These are phyloP conservation scores for Chloropsis hardwickii DNA, from an alignment of 2,113 vertebrate genomes.

Conservation along the genomic window DNA sequence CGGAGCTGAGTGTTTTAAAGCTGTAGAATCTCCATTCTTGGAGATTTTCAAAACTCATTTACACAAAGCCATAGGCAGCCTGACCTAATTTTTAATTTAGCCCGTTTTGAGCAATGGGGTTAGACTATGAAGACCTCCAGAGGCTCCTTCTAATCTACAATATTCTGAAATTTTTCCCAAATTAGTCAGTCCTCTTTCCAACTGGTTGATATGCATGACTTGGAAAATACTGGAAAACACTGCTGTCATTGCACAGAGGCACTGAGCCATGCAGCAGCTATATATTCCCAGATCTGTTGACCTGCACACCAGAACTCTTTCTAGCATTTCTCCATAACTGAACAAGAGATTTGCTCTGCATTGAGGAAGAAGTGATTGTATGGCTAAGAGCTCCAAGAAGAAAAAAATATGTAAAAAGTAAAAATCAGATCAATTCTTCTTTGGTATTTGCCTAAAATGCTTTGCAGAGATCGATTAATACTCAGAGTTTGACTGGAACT, in stretches of 20 bases:
- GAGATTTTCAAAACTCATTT: not conserved
- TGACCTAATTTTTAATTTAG: constrained; percentile 15
- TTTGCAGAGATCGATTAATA: not conserved
- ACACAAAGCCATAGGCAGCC: not conserved
- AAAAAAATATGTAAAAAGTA: not conserved
- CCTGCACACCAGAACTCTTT: not conserved
- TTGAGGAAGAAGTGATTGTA: not conserved
- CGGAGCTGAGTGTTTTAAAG: not conserved
- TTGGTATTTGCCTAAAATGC: not conserved
- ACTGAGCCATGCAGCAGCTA: constrained; percentile 23
- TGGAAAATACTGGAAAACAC: constrained; percentile 11
- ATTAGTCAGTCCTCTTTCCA: not conserved
- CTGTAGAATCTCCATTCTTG: not conserved
- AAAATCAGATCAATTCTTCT: not conserved
- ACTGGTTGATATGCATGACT: constrained; percentile 21
- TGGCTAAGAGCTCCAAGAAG: not conserved
- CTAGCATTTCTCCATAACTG: not conserved
- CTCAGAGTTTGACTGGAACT: not conserved
- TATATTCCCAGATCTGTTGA: not conserved
- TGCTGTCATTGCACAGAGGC: constrained; percentile 16
- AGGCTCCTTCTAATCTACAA: not conserved
- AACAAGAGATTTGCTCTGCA: not conserved
- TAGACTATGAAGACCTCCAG: not conserved
- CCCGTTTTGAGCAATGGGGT: not conserved
- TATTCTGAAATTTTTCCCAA: not conserved